Evolutionary conservation across 2,113 vertebrate genomes (phyloP).

Genomic region (Bagarius yarrelli): DNA sequence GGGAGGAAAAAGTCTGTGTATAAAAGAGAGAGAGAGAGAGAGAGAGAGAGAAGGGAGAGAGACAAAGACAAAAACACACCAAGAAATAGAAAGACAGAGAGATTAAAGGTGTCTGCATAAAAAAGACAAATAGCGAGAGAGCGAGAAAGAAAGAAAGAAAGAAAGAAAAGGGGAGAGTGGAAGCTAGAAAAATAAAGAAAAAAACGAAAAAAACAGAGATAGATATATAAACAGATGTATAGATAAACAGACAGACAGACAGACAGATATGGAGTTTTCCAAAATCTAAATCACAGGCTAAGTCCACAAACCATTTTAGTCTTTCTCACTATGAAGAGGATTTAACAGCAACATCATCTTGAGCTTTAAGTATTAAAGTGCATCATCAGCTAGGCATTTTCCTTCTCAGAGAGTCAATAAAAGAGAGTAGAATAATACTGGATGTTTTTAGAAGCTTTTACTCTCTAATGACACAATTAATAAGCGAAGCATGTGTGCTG

Average conservation of each 20-base stretch:
- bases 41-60: too few relatives aligned
- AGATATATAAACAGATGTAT: too few relatives aligned
- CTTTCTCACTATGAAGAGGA: not conserved
- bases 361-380: conserved; percentile 5
- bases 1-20: not conserved
- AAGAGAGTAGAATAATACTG: not conserved
- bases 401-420: not conserved
- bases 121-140: too few relatives aligned
- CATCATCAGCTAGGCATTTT: not conserved
- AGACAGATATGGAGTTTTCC: too few relatives aligned
- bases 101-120: too few relatives aligned
- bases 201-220: too few relatives aligned
- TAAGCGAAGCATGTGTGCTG: conserved; percentile 53
- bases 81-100: too few relatives aligned
- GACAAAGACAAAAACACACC: not conserved
- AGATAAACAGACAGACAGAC: too few relatives aligned
- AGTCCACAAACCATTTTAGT: too few relatives aligned
- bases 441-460: conserved; percentile 17
- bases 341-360: not conserved
- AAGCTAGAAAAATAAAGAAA: too few relatives aligned
- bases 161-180: too few relatives aligned
- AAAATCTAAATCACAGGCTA: not conserved
- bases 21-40: not conserved
- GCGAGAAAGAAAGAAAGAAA: too few relatives aligned
- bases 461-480: conserved; percentile 58